Conservation (phyloP, 2,113 vertebrate species). For the Progne subis region DNA sequence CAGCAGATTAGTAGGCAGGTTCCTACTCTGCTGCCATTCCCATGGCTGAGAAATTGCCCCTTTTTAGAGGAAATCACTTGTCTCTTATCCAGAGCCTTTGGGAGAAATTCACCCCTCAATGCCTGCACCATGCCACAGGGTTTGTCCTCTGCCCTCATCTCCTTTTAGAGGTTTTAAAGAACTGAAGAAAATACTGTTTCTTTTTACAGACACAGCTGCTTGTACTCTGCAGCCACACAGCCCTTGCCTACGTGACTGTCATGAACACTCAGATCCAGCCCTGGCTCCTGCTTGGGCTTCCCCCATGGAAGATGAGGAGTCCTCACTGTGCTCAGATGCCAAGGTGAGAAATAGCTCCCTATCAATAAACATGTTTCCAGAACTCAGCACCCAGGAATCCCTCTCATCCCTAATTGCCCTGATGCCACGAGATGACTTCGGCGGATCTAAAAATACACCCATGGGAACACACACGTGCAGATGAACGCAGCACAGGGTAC, state of each 20-base stretch:
- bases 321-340: not conserved
- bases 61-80: not conserved
- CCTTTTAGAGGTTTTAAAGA: not conserved
- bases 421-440: not conserved
- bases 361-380: not conserved
- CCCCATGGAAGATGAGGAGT: rapidly evolving
- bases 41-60: not conserved
- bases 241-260: not conserved
- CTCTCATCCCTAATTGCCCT: not conserved
- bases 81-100: not conserved
- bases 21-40: not conserved
- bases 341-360: not conserved
- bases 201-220: not conserved
- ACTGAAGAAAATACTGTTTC: not conserved
- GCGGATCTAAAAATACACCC: not conserved
- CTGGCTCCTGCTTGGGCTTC: not conserved
- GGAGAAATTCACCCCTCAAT: not conserved
- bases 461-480: not conserved
- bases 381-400: not conserved
- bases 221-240: not conserved
- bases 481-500: not conserved
- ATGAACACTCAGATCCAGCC: not conserved
- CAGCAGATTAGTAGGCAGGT: not conserved
- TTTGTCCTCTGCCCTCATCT: not conserved
- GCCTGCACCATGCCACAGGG: rapidly evolving